Conservation (phyloP, 1,140 invertebrate species). For the Battus philenor region DNA sequence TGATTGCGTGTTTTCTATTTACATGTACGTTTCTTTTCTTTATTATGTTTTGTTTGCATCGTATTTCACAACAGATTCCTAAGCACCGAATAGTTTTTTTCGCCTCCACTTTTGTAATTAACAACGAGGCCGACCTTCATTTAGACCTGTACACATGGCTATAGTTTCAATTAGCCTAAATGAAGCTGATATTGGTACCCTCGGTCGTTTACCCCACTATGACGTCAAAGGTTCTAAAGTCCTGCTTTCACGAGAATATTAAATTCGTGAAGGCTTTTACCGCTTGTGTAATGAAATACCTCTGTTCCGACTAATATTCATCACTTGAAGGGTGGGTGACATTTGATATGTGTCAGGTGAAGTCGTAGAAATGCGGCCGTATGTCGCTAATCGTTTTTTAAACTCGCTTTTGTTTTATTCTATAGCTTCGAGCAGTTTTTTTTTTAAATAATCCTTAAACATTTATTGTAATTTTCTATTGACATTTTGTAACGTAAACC, state of each 20-base stretch:
- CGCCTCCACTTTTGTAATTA: too few relatives aligned
- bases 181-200: constrained; percentile 26
- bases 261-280: constrained; percentile 28
- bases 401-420: too few relatives aligned
- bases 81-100: too few relatives aligned
- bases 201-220: constrained; percentile 27
- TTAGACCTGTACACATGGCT: constrained; percentile 12
- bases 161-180: constrained; percentile 39
- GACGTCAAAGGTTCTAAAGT: constrained; percentile 23
- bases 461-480: too few relatives aligned
- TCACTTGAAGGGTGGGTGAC: constrained; percentile 7
- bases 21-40: too few relatives aligned
- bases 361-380: neutral
- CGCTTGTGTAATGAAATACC: constrained; percentile 17
- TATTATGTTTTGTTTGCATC: too few relatives aligned
- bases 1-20: too few relatives aligned
- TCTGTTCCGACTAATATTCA: constrained; percentile 31
- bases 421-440: too few relatives aligned
- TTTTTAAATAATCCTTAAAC: too few relatives aligned
- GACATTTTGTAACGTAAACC: too few relatives aligned
- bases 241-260: constrained; percentile 21
- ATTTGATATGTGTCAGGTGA: neutral
- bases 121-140: constrained; percentile 21
- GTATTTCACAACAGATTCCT: too few relatives aligned
- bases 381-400: too few relatives aligned